Percentiles rank a stretch among this genome's conserved stretches.
These are phyloP conservation scores for Hipparchia semele DNA, from an alignment of 2,888 invertebrate species.

Conservation along the genomic window DNA sequence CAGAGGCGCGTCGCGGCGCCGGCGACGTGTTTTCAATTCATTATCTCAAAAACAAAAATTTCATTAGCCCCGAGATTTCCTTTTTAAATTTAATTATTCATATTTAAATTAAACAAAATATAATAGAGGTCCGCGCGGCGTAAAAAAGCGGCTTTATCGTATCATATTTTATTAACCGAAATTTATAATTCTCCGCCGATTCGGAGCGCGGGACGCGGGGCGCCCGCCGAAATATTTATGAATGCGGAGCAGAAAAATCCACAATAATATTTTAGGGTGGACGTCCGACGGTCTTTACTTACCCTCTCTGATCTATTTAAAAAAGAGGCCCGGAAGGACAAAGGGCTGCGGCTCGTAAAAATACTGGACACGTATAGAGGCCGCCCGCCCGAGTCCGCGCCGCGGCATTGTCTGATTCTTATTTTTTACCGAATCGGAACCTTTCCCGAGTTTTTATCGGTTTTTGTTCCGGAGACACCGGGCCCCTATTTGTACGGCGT, in stretches of 20 bases:
- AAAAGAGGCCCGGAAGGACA: conserved; percentile 82
- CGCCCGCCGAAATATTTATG: conserved; percentile 79
- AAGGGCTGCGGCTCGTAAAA: conserved; percentile 77
- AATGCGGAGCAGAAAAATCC: conserved; percentile 82
- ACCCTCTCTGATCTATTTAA: conserved; percentile 82
- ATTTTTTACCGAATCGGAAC: conserved; percentile 82
- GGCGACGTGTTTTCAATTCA: conserved; percentile 81
- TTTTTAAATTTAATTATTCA: conserved; percentile 83
- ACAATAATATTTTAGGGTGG: conserved; percentile 82
- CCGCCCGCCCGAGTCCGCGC: conserved; percentile 51
- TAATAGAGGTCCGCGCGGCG: conserved; percentile 75
- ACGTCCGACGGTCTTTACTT: conserved; percentile 74
- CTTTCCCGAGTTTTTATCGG: conserved; percentile 80
- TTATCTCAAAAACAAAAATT: conserved; percentile 83
- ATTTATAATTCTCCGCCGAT: conserved; percentile 82
- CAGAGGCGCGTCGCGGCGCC: conserved; percentile 65
- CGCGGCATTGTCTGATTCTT: conserved; percentile 80
- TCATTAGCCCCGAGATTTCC: conserved; percentile 81
- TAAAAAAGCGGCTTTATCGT: conserved; percentile 79
- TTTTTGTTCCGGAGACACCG: conserved; percentile 81
- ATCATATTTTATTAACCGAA: conserved; percentile 82
- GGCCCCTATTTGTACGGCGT: conserved; percentile 64
- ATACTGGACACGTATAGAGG: conserved; percentile 81
- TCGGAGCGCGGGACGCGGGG: conserved; percentile 56
- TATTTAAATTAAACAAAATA: conserved; percentile 83